A percentile compares a stretch with the other conserved stretches of the same genome.
phyloP scores from a whole-genome alignment of 37 sponge, comb jelly and placozoan species.

The Cladorhizidae sp. region DNA sequence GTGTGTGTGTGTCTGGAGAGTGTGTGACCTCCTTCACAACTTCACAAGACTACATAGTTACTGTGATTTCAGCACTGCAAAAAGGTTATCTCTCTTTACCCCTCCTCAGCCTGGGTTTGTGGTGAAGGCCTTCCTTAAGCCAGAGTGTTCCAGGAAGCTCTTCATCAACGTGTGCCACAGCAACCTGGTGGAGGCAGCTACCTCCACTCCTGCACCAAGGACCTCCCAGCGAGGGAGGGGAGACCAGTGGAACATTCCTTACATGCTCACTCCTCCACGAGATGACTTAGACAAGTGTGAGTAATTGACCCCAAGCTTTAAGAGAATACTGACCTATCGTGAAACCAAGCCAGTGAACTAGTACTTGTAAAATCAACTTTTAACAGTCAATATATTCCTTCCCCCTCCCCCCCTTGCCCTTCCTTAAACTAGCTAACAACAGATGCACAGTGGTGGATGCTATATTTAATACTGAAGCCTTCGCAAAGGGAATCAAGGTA shows the following conservation, averaged over 20 bases:
- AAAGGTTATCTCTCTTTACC: not conserved
- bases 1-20: too few species aligned
- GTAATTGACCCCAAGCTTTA: too few species aligned
- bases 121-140: slow-evolving; percentile 53
- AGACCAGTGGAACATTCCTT: slow-evolving; percentile 84
- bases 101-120: slow-evolving; percentile 85
- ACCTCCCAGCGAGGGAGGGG: slow-evolving; percentile 33
- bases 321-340: too few species aligned
- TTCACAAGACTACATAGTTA: too few species aligned
- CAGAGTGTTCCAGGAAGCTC: slow-evolving; percentile 54
- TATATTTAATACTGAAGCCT: slow-evolving; percentile 70
- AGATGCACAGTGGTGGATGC: slow-evolving; percentile 79
- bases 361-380: too few species aligned
- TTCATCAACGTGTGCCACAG: slow-evolving; percentile 83
- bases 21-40: too few species aligned
- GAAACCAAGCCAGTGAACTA: too few species aligned
- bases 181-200: slow-evolving; percentile 45
- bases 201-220: slow-evolving; percentile 17
- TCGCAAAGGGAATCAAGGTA: slow-evolving; percentile 42
- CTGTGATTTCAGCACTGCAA: too few species aligned
- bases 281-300: slow-evolving; percentile 82
- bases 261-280: slow-evolving; percentile 61
- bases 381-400: not conserved
- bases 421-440: slow-evolving; percentile 28
- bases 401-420: not conserved